Percentiles rank a stretch among this genome's conserved stretches.
Conservation (phyloP, 2,797 vertebrate species). For the Phalloptychus januarius region DNA sequence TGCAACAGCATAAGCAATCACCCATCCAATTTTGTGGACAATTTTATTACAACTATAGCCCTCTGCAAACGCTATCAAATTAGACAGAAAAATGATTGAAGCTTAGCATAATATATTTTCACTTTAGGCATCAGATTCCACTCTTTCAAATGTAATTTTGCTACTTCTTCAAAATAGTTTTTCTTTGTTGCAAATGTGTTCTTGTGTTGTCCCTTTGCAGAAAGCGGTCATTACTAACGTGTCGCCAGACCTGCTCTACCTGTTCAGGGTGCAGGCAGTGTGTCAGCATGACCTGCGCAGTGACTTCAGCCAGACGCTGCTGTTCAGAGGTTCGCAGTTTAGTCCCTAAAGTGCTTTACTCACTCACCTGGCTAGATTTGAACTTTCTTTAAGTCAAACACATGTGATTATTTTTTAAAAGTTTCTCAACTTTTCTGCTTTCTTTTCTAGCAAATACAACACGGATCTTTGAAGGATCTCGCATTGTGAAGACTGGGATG, state of each 20-base stretch:
- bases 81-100: constrained; percentile 54
- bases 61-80: constrained; percentile 70
- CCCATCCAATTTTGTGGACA: constrained; percentile 42
- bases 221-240: constrained; percentile 95
- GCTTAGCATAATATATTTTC: not conserved
- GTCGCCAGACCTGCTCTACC: constrained; percentile 94
- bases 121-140: constrained; percentile 20
- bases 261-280: constrained; percentile 98
- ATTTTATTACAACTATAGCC: constrained; percentile 62
- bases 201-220: constrained; percentile 78
- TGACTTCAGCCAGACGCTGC: constrained; percentile 98
- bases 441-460: constrained; percentile 91
- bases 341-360: not conserved
- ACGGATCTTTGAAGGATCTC: constrained; percentile 96
- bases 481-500: constrained; percentile 98
- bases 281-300: constrained; percentile 96
- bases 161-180: not conserved
- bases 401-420: not conserved
- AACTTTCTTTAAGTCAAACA: not conserved
- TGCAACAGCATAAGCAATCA: constrained; percentile 80
- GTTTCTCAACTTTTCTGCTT: not conserved
- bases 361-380: not conserved
- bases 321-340: constrained; percentile 88
- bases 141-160: constrained; percentile 9
- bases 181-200: constrained; percentile 4